Evolutionary conservation across 2,113 vertebrate genomes (phyloP), one percentile per base, ranked within the genome.

Genomic region (Paraplagusia blochii): DNA sequence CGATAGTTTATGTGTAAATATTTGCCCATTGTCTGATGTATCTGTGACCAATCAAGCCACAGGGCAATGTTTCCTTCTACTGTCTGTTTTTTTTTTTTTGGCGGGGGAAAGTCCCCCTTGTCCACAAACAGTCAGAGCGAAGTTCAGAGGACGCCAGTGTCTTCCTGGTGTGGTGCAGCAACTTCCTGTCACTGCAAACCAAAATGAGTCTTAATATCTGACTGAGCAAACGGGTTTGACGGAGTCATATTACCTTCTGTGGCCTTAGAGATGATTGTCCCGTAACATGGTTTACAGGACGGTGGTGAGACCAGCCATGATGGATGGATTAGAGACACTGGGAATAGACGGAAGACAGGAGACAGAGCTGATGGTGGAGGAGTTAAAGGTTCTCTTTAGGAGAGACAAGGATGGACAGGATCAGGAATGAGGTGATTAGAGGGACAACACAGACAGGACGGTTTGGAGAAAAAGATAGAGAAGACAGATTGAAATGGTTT

Each of bases 101-200:
- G 79, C 8, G 10, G 2, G 38, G 84, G 86, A 77, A 85, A 88
- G 84, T 86, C 82, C 86, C 86, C 53, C 53, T 60, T 72, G 56
- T 72, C 67, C 79, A 73, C 67, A 59, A 51, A 77, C 70, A 59
- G 61, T 54, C 54, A 46, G 17, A 9, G 54, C 67, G 81, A 72
- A 75, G 77, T 82, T 74, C 69, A 88, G 76, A 75, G 80, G 76
- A 84, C 69, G 76, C 74, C 69, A 61, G 60, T 10, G 11, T 66
- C 65, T 77, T 80, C 74, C 71, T 75, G 77, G 69, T 75, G 76
- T 14, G 63, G 70, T 68, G 69, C 68, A 71, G 62, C 67, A 64
- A 81, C 82, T 81, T 84, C 78, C 82, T 82, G 84, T 79, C 54
- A 58, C 71, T 55, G 52, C 58, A 59, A 47, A 62, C 45, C 10